Evolutionary conservation across 2,797 vertebrate species (phyloP).

Genomic region (Micropoecilia bifurca): DNA sequence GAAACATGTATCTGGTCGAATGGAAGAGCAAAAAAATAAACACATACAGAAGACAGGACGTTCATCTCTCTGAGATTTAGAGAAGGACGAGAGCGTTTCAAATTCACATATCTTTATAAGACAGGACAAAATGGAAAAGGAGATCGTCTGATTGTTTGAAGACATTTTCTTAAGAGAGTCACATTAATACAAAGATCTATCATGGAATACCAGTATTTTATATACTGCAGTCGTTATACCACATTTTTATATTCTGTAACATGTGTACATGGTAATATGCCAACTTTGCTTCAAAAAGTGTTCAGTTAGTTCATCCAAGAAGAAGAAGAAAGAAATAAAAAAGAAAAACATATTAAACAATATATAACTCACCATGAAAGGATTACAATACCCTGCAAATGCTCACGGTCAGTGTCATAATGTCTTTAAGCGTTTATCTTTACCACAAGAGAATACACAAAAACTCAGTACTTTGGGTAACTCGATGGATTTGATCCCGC

Average conservation of each 20-base stretch:
- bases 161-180: constrained; percentile 84
- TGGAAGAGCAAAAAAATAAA: constrained; percentile 12
- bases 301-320: constrained; percentile 80
- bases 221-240: constrained; percentile 81
- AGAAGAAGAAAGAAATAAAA: constrained; percentile 56
- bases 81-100: constrained; percentile 65
- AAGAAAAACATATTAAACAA: constrained; percentile 65
- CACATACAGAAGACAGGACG: constrained; percentile 26
- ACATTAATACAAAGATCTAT: constrained; percentile 85
- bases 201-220: constrained; percentile 82
- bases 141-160: constrained; percentile 80
- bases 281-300: constrained; percentile 79
- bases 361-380: constrained; percentile 78
- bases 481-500: constrained; percentile 63
- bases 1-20: neutral
- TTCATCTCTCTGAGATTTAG: constrained; percentile 52
- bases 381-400: constrained; percentile 80
- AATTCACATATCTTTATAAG: constrained; percentile 80
- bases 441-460: constrained; percentile 76
- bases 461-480: constrained; percentile 71
- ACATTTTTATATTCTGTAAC: constrained; percentile 82
- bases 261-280: constrained; percentile 83
- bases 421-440: constrained; percentile 74
- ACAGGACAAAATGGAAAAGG: constrained; percentile 82
- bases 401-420: constrained; percentile 72